Evolutionary conservation across 2,113 vertebrate genomes (phyloP), one percentile per base, ranked within the genome.

Genomic region (Eulemur rufifrons): DNA sequence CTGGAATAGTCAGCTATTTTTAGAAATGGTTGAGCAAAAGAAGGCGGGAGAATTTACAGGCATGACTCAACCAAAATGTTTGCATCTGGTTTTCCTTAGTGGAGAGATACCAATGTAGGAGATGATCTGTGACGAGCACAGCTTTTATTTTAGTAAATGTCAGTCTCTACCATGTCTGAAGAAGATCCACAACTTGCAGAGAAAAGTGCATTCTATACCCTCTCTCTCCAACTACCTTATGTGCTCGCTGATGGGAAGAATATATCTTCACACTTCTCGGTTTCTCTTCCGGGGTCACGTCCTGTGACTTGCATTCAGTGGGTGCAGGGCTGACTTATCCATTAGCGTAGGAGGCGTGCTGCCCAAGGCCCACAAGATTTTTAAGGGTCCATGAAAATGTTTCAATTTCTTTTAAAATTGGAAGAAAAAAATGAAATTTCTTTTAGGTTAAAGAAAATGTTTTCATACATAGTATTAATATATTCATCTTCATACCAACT

Each of bases 361-460:
- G 47, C 29, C n/a, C 21, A 23, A 37, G 56, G 63, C 76, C 18
- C 32, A 17, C 6, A 21, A 74, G n/a, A 89, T 27, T 92, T 96
- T 61, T 8, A 50, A n/a, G n/a, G 14, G 27, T 18, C 45, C 27
- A 12, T 13, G 17, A 54, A 84, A 89, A 56, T 12, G 3, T 27
- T 54, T 82, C 63, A 39, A 88, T 94, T 95, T 83, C 4, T 47
- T 92, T 90, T 94, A 86, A 94, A 88, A 80, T 87, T 63, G 63
- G 73, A 96, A 77, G 61, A 23, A 91, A 82, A 56, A 45, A 74
- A 39, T 13, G 8, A 21, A 84, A 27, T 25, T 4, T 81, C 27
- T 64, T 86, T 92, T n/a, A 78, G 66, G 52, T 71, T 68, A 93
- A 92, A 95, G 39, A 86, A 83, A 84, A 76, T 64, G 2, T 47